Base-by-base conservation (phyloP, 2,888 invertebrate species). In the Nineta flava region DNA sequence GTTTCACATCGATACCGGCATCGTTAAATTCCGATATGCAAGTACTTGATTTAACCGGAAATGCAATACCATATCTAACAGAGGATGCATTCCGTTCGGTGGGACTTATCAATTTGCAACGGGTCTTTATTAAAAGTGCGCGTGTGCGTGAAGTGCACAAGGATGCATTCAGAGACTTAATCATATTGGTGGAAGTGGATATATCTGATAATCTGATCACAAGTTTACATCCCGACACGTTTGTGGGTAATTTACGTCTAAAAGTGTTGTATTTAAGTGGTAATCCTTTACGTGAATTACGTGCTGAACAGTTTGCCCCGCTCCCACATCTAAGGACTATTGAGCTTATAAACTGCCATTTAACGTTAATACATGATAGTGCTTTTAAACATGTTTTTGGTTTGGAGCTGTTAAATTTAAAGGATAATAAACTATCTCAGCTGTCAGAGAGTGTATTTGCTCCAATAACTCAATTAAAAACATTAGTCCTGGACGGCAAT, bases 101-200 rank as follows among this genome's bases (percentile, higher is more conserved):
- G 48, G 87, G 84, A 9, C 72, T 92, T 54, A 72, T 88, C 21
- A 91, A 92, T 64, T 71, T 93, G 55, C 92, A 93, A 68, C 77
- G 84, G 62, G 75, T 92, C 42, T 88, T 83, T 64, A 68, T 92
- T 55, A 75, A 82, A 57, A 78, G 82, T 58, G 82, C 87, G 35
- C 80, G 83, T 52, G 72, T 92, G 16, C 74, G 79, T 52, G 80
- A 81, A 51, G 76, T 92, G 54, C 81, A 91, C 65, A 75, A 78
- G 50, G 86, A 90, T 60, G 85, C 91, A n/a, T 92, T 92, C 67
- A 74, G 81, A 59, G 87, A 88, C 62, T 74, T 92, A 59, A 83
- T 81, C 53, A 91, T 91, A 56, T 70, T 92, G 43, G 78, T 91
- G 21, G 91, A 92, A 71, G 81, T 92, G 52, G 90, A 92, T 69